Evolutionary conservation across 1,140 invertebrate species (phyloP).

Genomic region (Brachionus calyciflorus): DNA sequence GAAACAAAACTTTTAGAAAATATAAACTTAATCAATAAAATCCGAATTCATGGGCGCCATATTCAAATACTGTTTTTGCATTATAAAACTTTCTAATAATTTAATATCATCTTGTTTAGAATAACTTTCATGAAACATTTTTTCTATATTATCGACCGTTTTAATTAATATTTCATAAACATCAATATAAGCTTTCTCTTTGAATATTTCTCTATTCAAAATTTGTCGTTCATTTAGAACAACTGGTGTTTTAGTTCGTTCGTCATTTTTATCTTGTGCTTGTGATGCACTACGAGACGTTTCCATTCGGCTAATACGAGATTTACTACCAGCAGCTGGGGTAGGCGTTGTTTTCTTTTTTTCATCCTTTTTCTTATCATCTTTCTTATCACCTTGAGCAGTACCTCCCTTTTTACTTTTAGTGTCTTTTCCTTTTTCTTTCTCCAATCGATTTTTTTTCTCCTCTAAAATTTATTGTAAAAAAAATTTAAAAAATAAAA

Average conservation of each 20-base stretch:
- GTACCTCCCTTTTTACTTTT: conserved; percentile 24
- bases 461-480: background rate
- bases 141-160: conserved; percentile 21
- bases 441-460: conserved; percentile 28
- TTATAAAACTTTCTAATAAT: conserved; percentile 18
- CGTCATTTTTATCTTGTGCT: conserved; percentile 23
- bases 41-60: background rate
- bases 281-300: background rate
- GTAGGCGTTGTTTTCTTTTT: conserved; percentile 29
- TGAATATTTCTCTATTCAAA: background rate
- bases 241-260: conserved; percentile 6
- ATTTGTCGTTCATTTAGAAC: conserved; percentile 3
- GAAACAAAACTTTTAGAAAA: background rate
- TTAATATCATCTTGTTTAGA: conserved; percentile 24
- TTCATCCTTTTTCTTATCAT: conserved; percentile 21
- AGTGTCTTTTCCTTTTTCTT: conserved; percentile 31
- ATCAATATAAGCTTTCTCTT: conserved; percentile 19
- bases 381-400: conserved; percentile 12
- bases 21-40: conserved; percentile 19
- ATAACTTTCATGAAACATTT: conserved; percentile 9
- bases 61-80: background rate
- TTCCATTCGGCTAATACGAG: background rate
- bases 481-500: background rate
- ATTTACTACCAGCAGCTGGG: background rate
- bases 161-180: conserved; percentile 16